Base-by-base conservation (phyloP, 2,888 invertebrate species). In the Siphonodentalium dalli region DNA sequence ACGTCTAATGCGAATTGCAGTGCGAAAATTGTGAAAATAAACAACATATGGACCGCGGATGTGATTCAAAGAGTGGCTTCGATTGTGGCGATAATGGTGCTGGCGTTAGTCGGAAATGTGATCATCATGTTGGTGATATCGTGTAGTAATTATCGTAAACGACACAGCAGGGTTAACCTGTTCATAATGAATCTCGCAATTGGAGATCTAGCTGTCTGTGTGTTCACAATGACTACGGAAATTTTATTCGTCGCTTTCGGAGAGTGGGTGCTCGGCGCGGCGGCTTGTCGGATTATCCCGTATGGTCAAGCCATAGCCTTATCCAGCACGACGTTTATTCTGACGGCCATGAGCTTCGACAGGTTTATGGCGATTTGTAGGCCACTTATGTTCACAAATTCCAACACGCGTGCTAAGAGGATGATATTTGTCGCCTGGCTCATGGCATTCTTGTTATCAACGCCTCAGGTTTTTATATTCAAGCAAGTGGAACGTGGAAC, bases 131-230 rank as follows among this genome's bases (percentile, higher is more conserved):
- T 75, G 3, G 75, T 82, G 31, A 70, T 83, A 11, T 73, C 76
- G 11, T 78, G 79, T 52, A 79, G 78, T 45, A 73, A 69, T 43
- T 75, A 75, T 49, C 63, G 79, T 40, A 76, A 76, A 38, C 65
- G 79, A 23, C 72, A 78, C 46, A 77, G 76, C 54, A 68, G 83
- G 18, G 82, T 83, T n/a, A 83, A 83, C 60, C 78, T 83, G 38
- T 83, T 82, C 66, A 83, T 83, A 50, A 72, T 83, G 24, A 80
- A 83, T 61, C 67, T 83, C 42, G 83, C 83, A 3, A 66, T 82
- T 8, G 83, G 82, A 0, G 83, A 83, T 61, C 66, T 83, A 23
- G 75, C 80, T 3, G 82, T 83, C 11, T 81, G 81, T 58, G 68
- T 70, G 39, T 75, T 80, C 41, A 82, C 82, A 7, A 83, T 83